These are phyloP conservation scores for Sardina pilchardus DNA, from an alignment of 2,113 vertebrate species.

Conservation along the genomic window DNA sequence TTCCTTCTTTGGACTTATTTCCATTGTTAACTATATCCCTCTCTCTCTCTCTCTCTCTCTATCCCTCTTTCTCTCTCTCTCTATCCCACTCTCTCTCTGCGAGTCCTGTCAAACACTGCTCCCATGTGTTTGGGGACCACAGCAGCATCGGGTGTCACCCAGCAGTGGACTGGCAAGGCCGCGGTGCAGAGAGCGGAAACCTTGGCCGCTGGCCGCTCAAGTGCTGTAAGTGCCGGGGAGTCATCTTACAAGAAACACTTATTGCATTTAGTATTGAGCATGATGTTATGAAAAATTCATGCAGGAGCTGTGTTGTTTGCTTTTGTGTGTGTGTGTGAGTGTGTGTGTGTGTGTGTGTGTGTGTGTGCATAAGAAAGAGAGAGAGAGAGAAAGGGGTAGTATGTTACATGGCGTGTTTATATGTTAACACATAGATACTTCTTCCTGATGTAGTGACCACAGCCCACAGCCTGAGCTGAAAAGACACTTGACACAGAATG, in stretches of 20 bases:
- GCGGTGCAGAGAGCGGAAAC: conserved; percentile 57
- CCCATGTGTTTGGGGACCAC: conserved; percentile 23
- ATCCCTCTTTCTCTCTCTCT: conserved; percentile 6
- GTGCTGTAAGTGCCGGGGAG: conserved; percentile 74
- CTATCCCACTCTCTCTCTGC: neutral
- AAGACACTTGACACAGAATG: conserved; percentile 21
- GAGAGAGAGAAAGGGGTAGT: conserved; percentile 23
- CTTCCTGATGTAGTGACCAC: conserved; percentile 20
- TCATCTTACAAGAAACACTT: conserved; percentile 80
- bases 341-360: conserved; percentile 28
- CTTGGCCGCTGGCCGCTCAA: conserved; percentile 67
- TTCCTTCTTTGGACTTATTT: neutral
- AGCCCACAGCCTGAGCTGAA: conserved; percentile 25
- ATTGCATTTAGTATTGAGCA: conserved; percentile 79
- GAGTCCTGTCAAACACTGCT: conserved; percentile 16
- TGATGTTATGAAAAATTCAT: conserved; percentile 80
- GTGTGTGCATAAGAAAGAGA: neutral
- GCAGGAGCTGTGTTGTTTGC: conserved; percentile 60
- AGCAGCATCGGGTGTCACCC: conserved; percentile 62
- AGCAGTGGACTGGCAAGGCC: conserved; percentile 32
- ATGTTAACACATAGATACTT: conserved; percentile 23
- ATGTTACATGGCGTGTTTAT: conserved; percentile 29
- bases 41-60: neutral
- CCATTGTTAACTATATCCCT: neutral
- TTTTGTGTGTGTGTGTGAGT: conserved; percentile 40